Evolutionary conservation across 1,140 invertebrate species (phyloP).

Genomic region (Solenopsis fugax): DNA sequence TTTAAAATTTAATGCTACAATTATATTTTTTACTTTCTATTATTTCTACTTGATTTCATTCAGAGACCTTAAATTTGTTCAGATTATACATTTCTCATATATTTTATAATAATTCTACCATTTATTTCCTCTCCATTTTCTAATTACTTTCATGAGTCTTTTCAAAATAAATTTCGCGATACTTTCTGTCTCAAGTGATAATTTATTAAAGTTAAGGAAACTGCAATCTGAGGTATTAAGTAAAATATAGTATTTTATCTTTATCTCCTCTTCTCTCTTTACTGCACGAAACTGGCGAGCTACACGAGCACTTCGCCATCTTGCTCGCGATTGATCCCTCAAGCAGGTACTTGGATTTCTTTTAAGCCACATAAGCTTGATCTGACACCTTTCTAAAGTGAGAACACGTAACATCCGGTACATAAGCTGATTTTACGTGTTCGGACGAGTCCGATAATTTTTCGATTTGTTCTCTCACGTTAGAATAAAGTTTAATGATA

Average conservation of each 20-base stretch:
- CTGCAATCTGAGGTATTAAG: not conserved
- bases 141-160: conserved; percentile 3
- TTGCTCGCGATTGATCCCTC: not conserved
- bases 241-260: conserved; percentile 27
- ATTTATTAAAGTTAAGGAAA: not conserved
- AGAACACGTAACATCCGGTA: conserved; percentile 51
- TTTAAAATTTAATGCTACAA: conserved; percentile 2
- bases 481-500: conserved; percentile 42
- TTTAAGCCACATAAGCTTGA: conserved; percentile 14
- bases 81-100: not conserved
- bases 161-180: not conserved
- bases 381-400: conserved; percentile 38
- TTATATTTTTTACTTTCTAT: not conserved
- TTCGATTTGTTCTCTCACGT: conserved; percentile 54
- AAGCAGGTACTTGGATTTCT: not conserved
- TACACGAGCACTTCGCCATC: not conserved
- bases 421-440: not conserved
- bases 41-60: not conserved
- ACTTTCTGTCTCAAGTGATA: not conserved
- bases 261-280: not conserved
- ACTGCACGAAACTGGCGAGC: not conserved
- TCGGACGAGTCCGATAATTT: not conserved
- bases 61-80: not conserved
- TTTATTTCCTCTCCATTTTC: not conserved
- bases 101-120: not conserved